A percentile compares a stretch with the other conserved stretches of the same genome.
Evolutionary conservation across 2,113 vertebrate species (phyloP).

Genomic region (Craseonycteris thonglongyai): DNA sequence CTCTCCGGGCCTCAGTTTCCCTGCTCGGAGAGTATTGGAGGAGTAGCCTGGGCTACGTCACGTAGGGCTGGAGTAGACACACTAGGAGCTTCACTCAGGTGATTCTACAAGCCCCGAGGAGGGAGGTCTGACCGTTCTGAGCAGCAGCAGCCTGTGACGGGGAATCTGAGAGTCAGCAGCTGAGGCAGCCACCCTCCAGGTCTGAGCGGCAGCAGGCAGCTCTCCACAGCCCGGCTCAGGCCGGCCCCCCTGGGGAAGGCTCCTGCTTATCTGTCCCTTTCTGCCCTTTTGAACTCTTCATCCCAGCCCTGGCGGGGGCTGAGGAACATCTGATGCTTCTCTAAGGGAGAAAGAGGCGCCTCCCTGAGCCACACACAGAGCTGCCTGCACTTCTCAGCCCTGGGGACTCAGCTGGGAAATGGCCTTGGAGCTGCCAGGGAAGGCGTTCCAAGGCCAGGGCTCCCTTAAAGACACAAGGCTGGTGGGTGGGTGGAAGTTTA

Average conservation of each 20-base stretch:
- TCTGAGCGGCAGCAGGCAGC: not conserved
- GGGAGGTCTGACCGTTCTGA: not conserved
- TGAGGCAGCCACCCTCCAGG: accelerated
- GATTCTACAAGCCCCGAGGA: not conserved
- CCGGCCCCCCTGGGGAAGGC: accelerated
- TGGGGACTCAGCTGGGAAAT: not conserved
- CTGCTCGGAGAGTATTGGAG: not conserved
- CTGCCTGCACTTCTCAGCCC: not conserved
- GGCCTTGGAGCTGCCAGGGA: not conserved
- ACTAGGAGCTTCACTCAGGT: not conserved
- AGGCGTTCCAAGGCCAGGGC: not conserved
- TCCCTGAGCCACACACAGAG: not conserved
- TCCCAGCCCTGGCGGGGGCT: not conserved
- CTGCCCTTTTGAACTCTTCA: slow-evolving; percentile 22
- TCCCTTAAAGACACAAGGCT: not conserved
- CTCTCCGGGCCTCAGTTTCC: not conserved
- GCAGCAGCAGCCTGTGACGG: not conserved
- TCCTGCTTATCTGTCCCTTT: not conserved
- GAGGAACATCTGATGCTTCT: not conserved
- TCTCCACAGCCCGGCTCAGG: not conserved
- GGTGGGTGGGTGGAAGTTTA: not conserved
- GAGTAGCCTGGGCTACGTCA: not conserved
- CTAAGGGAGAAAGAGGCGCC: not conserved
- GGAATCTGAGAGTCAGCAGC: not conserved
- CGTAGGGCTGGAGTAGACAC: not conserved